Conservation (phyloP, 1,140 invertebrate species). For the Tigriopus japonicus region DNA sequence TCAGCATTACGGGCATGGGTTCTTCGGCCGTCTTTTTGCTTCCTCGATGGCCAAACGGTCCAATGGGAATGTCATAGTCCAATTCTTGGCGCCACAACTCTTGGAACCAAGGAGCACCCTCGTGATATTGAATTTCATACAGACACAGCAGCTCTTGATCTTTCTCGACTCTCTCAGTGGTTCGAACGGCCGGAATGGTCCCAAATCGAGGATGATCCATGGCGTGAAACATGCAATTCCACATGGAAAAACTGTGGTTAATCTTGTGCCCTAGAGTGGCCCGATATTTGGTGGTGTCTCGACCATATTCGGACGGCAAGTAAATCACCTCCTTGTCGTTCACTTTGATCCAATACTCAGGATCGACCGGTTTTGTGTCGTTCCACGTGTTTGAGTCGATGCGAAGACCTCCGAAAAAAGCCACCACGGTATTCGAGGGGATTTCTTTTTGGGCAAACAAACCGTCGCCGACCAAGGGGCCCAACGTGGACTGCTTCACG, state of each 20-base stretch:
- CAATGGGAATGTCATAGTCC: neutral
- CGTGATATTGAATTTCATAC: neutral
- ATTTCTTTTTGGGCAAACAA: neutral
- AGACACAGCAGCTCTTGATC: neutral
- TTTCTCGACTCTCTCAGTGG: neutral
- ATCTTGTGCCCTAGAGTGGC: neutral
- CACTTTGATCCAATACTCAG: neutral
- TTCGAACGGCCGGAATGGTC: neutral
- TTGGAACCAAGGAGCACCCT: neutral
- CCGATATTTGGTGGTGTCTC: neutral
- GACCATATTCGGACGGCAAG: neutral
- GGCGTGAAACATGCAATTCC: neutral
- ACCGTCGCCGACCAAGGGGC: neutral
- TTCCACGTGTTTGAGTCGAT: neutral
- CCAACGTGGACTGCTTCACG: neutral
- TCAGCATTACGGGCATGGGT: neutral
- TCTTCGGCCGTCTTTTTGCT: neutral
- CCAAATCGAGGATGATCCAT: neutral
- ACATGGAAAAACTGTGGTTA: neutral
- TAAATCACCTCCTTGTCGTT: neutral
- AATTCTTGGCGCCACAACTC: neutral
- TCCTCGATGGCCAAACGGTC: neutral
- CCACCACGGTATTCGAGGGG: neutral
- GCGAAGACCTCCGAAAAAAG: neutral
- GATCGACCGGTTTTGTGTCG: neutral